These are phyloP conservation scores for Bombus waltoni DNA, from an alignment of 1,140 invertebrate genomes.

Conservation along the genomic window DNA sequence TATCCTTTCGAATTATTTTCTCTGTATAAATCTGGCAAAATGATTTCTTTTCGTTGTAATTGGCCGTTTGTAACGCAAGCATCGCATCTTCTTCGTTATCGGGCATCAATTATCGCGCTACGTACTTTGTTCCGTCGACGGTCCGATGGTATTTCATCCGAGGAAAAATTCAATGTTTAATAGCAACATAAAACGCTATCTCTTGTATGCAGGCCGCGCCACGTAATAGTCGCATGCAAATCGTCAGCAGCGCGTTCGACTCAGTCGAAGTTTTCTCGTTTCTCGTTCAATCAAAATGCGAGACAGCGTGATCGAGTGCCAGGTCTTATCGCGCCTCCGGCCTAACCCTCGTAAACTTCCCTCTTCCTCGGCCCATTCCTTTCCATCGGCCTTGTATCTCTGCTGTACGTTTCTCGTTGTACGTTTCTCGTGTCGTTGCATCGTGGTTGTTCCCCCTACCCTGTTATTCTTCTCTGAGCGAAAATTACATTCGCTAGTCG, in stretches of 20 bases:
- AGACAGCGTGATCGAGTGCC: conserved; percentile 68
- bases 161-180: conserved; percentile 7
- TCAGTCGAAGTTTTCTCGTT: conserved; percentile 45
- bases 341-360: conserved; percentile 54
- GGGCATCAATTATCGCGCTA: not conserved
- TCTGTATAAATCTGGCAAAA: not conserved
- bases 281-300: conserved; percentile 69
- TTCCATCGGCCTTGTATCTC: too few relatives aligned
- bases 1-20: not conserved
- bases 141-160: not conserved
- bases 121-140: not conserved
- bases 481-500: not conserved
- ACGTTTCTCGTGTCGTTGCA: not conserved
- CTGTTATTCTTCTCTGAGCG: conserved; percentile 26
- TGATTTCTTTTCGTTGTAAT: not conserved
- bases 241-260: conserved; percentile 18
- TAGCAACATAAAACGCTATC: not conserved
- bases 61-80: not conserved
- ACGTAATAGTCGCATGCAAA: conserved; percentile 42
- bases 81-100: not conserved
- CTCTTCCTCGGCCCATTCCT: not conserved
- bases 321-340: conserved; percentile 53
- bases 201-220: not conserved
- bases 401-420: not conserved
- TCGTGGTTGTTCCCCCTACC: not conserved